These are phyloP conservation scores for Macquaria ambigua DNA, from an alignment of 2,113 vertebrate genomes.

Conservation along the genomic window DNA sequence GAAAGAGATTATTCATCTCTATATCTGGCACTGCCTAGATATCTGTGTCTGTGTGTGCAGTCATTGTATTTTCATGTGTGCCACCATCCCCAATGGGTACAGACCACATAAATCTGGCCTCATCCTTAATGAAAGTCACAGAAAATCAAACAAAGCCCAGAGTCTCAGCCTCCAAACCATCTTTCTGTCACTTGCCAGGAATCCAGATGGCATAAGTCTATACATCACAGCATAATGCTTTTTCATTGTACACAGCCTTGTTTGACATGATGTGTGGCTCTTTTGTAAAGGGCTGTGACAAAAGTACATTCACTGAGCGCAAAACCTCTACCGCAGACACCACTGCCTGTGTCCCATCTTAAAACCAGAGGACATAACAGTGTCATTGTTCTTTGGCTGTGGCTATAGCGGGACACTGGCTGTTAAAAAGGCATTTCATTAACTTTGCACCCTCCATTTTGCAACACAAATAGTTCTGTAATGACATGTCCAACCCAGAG, in stretches of 20 bases:
- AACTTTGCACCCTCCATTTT: conserved; percentile 66
- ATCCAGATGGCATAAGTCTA: conserved; percentile 76
- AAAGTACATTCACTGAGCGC: conserved; percentile 78
- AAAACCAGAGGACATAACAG: conserved; percentile 65
- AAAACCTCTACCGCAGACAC: conserved; percentile 64
- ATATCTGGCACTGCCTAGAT: conserved; percentile 44
- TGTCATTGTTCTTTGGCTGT: conserved; percentile 67
- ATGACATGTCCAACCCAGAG: conserved; percentile 46
- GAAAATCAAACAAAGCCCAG: conserved; percentile 61
- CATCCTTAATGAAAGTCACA: conserved; percentile 55
- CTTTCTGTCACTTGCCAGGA: conserved; percentile 71
- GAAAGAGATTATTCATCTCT: conserved; percentile 57
- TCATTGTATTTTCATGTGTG: conserved; percentile 51
- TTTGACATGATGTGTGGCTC: conserved; percentile 76
- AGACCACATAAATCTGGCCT: conserved; percentile 59
- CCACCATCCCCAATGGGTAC: conserved; percentile 52
- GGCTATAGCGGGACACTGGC: conserved; percentile 47
- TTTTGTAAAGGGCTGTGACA: conserved; percentile 77
- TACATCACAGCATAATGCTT: conserved; percentile 76
- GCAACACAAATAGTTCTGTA: conserved; percentile 65
- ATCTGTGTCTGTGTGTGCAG: conserved; percentile 49
- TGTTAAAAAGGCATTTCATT: conserved; percentile 72
- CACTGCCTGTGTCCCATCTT: conserved; percentile 63
- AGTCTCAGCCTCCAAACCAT: conserved; percentile 65
- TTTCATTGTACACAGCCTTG: conserved; percentile 73